Conservation (phyloP, 2,888 invertebrate species). For the Andrena marginata region DNA sequence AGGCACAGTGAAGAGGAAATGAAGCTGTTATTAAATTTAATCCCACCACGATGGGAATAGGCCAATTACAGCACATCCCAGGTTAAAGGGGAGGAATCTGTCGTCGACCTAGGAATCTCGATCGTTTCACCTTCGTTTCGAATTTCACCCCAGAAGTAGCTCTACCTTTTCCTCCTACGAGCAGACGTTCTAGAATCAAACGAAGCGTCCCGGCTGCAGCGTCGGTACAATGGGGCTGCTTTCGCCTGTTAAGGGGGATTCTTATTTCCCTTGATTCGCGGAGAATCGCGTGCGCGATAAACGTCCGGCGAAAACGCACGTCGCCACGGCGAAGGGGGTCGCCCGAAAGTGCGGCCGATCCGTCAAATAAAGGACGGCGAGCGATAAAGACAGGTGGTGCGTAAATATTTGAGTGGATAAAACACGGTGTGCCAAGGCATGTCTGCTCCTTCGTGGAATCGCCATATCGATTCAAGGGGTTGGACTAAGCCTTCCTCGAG, state of each 20-base stretch:
- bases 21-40: too few relatives aligned
- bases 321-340: not conserved
- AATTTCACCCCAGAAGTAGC: too few relatives aligned
- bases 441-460: conserved; percentile 31
- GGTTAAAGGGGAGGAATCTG: too few relatives aligned
- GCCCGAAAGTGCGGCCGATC: not conserved
- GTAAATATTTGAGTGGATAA: conserved; percentile 47
- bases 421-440: conserved; percentile 33
- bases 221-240: too few relatives aligned
- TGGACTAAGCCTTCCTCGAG: not conserved
- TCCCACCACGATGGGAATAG: too few relatives aligned
- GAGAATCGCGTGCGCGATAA: not conserved
- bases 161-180: too few relatives aligned
- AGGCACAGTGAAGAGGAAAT: too few relatives aligned
- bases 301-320: conserved; percentile 8
- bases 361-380: conserved; percentile 18
- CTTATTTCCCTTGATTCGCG: not conserved
- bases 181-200: too few relatives aligned
- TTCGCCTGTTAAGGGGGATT: not conserved
- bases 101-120: too few relatives aligned
- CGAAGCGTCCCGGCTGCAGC: too few relatives aligned
- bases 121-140: too few relatives aligned
- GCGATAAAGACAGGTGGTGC: not conserved
- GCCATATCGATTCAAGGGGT: conserved; percentile 39
- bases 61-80: too few relatives aligned